phyloP scores from a whole-genome alignment of 2,113 vertebrate genomes.

The Lamprologus tigripictilis region DNA sequence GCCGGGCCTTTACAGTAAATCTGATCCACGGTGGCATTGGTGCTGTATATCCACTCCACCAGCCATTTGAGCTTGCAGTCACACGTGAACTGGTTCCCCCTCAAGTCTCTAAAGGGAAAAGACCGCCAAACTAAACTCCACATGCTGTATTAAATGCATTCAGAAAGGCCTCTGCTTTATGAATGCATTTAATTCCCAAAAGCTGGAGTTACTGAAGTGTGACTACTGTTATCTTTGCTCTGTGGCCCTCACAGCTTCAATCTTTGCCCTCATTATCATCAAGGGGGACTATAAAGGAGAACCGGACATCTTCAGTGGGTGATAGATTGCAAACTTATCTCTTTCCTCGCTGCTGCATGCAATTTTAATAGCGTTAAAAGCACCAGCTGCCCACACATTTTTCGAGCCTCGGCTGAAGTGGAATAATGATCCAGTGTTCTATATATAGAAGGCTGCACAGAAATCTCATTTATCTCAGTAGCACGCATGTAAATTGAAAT shows the following conservation, averaged over 20 bases:
- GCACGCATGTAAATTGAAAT: background rate
- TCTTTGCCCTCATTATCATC: background rate
- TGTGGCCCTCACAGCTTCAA: background rate
- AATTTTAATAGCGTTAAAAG: conserved; percentile 57
- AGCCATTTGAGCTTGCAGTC: conserved; percentile 98
- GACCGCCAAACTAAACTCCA: background rate
- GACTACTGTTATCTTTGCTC: background rate
- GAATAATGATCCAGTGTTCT: conserved; percentile 31
- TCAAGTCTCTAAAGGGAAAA: conserved; percentile 78
- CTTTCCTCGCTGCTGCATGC: conserved; percentile 4
- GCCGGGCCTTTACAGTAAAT: conserved; percentile 89
- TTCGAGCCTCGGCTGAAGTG: conserved; percentile 25
- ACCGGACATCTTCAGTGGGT: background rate
- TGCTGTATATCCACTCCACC: conserved; percentile 91
- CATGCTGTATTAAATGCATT: background rate
- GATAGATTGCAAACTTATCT: conserved; percentile 6
- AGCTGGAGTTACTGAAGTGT: background rate
- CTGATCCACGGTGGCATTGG: conserved; percentile 95
- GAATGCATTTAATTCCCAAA: background rate
- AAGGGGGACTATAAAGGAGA: background rate
- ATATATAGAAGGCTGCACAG: conserved; percentile 25
- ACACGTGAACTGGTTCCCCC: conserved; percentile 93
- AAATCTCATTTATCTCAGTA: background rate
- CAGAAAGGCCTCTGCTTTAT: background rate
- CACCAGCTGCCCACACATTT: conserved; percentile 49